phyloP scores from a whole-genome alignment of 2,113 vertebrate species.

The Rhinopomastus cyanomelas region DNA sequence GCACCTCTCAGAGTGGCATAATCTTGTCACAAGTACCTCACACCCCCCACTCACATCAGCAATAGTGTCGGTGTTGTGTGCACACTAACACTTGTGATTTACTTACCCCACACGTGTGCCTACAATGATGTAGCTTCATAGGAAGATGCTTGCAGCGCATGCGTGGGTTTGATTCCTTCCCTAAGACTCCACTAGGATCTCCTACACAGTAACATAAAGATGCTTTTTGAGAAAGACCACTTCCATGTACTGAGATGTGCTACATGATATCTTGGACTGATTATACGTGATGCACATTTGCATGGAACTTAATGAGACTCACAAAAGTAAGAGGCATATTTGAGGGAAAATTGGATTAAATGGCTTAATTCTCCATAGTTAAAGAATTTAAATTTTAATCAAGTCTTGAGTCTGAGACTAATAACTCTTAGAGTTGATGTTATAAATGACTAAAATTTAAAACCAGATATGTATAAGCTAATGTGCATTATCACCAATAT shows the following conservation, averaged over 20 bases:
- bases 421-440: neutral
- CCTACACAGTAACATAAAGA: neutral
- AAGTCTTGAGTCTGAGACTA: neutral
- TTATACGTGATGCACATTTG: neutral
- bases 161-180: neutral
- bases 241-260: neutral
- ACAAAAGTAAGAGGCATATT: neutral
- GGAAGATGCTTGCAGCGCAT: neutral
- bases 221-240: neutral
- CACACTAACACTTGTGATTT: neutral
- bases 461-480: neutral
- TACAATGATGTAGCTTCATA: neutral
- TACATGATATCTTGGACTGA: neutral
- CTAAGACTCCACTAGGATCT: neutral
- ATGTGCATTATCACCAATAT: neutral
- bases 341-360: conserved; percentile 19
- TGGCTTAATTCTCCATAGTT: neutral
- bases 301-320: neutral
- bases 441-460: neutral
- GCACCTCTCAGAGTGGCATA: neutral
- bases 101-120: neutral
- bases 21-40: neutral
- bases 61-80: accelerated
- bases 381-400: conserved; percentile 14
- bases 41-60: neutral